Evolutionary conservation across 1,140 invertebrate genomes (phyloP), one percentile per base, ranked within the genome.

Genomic region (Drosophila busckii): DNA sequence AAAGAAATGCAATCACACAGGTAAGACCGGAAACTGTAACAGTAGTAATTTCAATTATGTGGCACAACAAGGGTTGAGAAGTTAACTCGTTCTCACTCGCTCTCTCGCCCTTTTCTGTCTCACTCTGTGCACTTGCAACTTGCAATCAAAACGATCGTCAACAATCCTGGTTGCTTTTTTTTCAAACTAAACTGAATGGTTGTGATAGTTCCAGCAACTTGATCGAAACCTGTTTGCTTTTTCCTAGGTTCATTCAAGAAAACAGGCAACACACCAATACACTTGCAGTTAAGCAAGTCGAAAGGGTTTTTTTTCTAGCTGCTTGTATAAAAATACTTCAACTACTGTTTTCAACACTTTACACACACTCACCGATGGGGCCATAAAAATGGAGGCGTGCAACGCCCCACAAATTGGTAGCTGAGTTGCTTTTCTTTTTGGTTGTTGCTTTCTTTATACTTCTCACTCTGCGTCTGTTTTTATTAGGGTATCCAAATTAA

Each of bases 401-500:
- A 29, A 55, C 56, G 64, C 71, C 71, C 73, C 73, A 64, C 49
- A 32, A 50, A 25, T 64, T 50, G 12, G 26, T 41, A 9, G 55
- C 13, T 49, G 8, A 10, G 15, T 19, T 45, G 4, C 45, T 38
- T 20, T 35, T 60, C 26, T 32, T 31, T 25, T 29, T 49, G 6
- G 15, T 31, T 5, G 41, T 5, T 29, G 32, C 28, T 13, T 48
- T 15, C 16, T 61, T 48, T 12, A n/a, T 55, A n/a, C 42, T 35
- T 54, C 35, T 29, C 26, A 22, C 46, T 12, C 23, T 23, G 38
- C n/a, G 46, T 49, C 41, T 49, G 49, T 73, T 78, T 78, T 78
- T 78, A 80, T 78, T 78, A 69, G 73, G 75, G 75, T 80, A 82
- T 82, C 75, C 75, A 82, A 80, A 80, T 80, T 80, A 80, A 80